Evolutionary conservation across 2,113 vertebrate genomes (phyloP).

Genomic region (Nothoprocta perdicaria): DNA sequence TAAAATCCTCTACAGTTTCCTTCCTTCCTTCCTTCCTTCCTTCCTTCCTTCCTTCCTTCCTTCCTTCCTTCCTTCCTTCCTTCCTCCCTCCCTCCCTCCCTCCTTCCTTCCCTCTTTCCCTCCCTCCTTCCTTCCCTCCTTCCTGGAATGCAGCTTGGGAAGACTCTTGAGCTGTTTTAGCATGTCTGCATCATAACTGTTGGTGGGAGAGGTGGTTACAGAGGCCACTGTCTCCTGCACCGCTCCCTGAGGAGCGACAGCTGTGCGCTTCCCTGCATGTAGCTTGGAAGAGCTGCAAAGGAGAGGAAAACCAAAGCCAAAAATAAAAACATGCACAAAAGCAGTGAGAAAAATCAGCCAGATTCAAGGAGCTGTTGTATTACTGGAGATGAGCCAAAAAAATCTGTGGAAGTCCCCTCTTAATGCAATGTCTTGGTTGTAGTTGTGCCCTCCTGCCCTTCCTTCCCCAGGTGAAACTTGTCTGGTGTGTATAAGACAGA

Average conservation of each 20-base stretch:
- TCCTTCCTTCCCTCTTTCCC: no score
- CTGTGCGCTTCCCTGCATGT: constrained; percentile 50
- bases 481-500: neutral
- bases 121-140: neutral
- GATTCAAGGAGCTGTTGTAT: constrained; percentile 18
- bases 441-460: neutral
- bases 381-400: neutral
- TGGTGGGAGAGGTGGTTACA: neutral
- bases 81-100: no score
- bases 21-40: neutral
- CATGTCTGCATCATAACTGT: neutral
- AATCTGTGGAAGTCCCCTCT: constrained; percentile 33
- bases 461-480: constrained; percentile 32
- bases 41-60: neutral
- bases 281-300: constrained; percentile 46
- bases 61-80: neutral
- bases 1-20: constrained; percentile 1
- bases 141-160: neutral
- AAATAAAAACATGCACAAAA: constrained; percentile 56
- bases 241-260: neutral
- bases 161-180: neutral
- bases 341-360: constrained; percentile 23
- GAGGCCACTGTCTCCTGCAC: neutral
- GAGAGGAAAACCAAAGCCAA: constrained; percentile 31
- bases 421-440: neutral